Conservation (phyloP, 2,797 vertebrate species). For the Neopelma chrysocephalum region DNA sequence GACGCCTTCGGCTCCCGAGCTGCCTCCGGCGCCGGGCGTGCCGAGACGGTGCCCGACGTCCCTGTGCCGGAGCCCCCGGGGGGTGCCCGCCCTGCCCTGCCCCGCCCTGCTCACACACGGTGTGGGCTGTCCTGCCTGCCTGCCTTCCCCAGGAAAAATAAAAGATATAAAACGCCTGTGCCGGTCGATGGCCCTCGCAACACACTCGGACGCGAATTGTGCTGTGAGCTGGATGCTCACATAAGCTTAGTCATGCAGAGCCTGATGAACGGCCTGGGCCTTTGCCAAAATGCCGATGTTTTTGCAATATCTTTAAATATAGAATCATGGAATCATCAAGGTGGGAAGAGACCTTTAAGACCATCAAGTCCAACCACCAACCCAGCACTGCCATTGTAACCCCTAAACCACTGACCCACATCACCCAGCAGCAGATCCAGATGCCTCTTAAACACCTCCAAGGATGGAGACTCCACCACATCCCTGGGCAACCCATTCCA, state of each 20-base stretch:
- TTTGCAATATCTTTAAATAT: not conserved
- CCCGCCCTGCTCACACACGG: not conserved
- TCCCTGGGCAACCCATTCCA: not conserved
- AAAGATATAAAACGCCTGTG: not conserved
- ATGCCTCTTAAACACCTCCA: not conserved
- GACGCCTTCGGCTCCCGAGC: not conserved
- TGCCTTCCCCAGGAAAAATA: too few species aligned
- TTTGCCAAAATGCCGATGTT: not conserved
- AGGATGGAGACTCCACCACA: not conserved
- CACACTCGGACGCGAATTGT: not conserved
- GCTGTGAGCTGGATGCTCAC: not conserved
- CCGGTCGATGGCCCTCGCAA: not conserved
- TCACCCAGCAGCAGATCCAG: not conserved
- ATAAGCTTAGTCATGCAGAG: constrained; percentile 54
- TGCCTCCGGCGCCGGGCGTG: not conserved
- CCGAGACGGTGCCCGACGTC: not conserved
- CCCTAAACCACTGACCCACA: not conserved
- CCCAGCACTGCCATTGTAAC: too few species aligned
- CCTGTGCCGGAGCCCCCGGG: not conserved
- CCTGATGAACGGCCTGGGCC: not conserved
- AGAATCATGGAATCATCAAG: not conserved
- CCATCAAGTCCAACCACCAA: not conserved
- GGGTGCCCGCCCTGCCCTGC: not conserved
- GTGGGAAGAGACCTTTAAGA: not conserved
- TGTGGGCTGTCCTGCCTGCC: not conserved